Percentiles rank a stretch among this genome's conserved stretches.
Evolutionary conservation across 2,797 vertebrate genomes (phyloP).

Genomic region (Protosalanx chinensis): DNA sequence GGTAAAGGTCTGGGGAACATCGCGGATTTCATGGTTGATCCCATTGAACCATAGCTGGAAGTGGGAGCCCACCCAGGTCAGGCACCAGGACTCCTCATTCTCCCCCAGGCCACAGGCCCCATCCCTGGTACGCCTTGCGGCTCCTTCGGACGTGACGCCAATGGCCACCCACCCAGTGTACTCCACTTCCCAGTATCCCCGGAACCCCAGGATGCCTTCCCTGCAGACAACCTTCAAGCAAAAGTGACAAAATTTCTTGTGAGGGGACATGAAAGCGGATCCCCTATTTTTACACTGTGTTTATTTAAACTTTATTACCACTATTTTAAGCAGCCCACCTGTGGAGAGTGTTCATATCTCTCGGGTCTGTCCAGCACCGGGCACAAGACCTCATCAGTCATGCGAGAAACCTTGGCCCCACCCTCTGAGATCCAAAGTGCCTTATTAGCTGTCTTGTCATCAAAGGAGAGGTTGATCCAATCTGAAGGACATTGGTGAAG

Average conservation of each 20-base stretch:
- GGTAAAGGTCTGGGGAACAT: slow-evolving; percentile 42
- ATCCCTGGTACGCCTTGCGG: slow-evolving; percentile 45
- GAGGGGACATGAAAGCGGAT: no score
- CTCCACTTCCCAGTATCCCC: slow-evolving; percentile 67
- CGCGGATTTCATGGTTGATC: slow-evolving; percentile 33
- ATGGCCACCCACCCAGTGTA: slow-evolving; percentile 60
- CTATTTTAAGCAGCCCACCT: slow-evolving; percentile 46
- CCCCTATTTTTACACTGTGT: background rate
- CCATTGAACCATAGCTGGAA: slow-evolving; percentile 67
- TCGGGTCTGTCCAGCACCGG: slow-evolving; percentile 68
- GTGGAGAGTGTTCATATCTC: slow-evolving; percentile 64
- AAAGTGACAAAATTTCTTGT: background rate
- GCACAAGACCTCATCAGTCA: slow-evolving; percentile 57
- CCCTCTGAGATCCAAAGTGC: slow-evolving; percentile 64
- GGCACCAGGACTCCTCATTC: slow-evolving; percentile 69
- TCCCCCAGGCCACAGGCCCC: slow-evolving; percentile 64
- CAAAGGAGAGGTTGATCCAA: slow-evolving; percentile 59
- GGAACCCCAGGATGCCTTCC: slow-evolving; percentile 58
- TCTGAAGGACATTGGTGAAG: slow-evolving; percentile 32
- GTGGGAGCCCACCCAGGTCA: slow-evolving; percentile 61
- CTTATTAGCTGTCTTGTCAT: slow-evolving; percentile 71
- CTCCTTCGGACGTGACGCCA: slow-evolving; percentile 52
- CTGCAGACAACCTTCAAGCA: slow-evolving; percentile 63
- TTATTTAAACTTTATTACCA: background rate
- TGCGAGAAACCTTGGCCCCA: slow-evolving; percentile 60